These are phyloP conservation scores for Parotocinclus haroldoi DNA, from an alignment of 2,797 vertebrate genomes.

Conservation along the genomic window DNA sequence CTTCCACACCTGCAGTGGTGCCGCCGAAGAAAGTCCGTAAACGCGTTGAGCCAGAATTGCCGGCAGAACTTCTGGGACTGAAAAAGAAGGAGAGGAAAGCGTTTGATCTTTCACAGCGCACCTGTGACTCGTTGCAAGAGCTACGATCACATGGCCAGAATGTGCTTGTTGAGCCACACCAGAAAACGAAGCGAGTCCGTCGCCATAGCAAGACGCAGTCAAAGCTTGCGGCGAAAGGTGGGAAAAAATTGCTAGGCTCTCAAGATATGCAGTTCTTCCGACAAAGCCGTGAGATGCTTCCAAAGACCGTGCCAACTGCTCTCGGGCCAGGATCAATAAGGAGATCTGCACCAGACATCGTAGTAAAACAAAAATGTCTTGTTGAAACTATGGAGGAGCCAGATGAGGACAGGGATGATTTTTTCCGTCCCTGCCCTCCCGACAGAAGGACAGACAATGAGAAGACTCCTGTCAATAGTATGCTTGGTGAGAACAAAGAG, in stretches of 20 bases:
- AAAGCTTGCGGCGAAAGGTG: conserved; percentile 50
- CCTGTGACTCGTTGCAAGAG: conserved; percentile 58
- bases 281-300: conserved; percentile 51
- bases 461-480: background rate
- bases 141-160: conserved; percentile 73
- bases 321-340: conserved; percentile 6
- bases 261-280: conserved; percentile 67
- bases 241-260: conserved; percentile 65
- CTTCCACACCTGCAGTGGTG: conserved; percentile 62
- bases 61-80: conserved; percentile 71
- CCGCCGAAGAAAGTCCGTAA: conserved; percentile 69
- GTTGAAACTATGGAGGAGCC: background rate
- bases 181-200: conserved; percentile 41
- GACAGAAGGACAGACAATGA: conserved; percentile 9
- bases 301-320: background rate
- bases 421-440: conserved; percentile 19
- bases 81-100: conserved; percentile 76
- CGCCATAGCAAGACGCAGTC: conserved; percentile 54
- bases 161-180: conserved; percentile 47
- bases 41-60: conserved; percentile 58
- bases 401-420: conserved; percentile 10
- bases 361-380: background rate
- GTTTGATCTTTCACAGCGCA: conserved; percentile 72
- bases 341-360: background rate
- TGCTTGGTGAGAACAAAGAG: background rate